Evolutionary conservation across 2,797 vertebrate species (phyloP).

Genomic region (Anisognathus igniventris): DNA sequence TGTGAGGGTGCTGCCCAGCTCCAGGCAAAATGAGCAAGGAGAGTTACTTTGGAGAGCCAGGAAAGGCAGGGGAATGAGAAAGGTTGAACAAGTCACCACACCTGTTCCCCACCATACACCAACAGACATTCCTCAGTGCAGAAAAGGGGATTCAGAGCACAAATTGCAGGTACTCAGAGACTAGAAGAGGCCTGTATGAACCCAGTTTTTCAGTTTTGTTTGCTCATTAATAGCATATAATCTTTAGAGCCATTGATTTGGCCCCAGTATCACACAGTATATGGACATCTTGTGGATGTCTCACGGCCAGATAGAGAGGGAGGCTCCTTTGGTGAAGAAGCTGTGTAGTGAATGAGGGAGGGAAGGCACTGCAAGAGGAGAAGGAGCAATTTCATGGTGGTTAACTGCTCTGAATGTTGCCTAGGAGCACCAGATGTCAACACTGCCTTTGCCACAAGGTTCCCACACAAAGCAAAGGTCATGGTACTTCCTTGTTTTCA

Average conservation of each 20-base stretch:
- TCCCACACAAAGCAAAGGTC: not conserved
- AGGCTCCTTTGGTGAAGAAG: not conserved
- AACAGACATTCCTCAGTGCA: not conserved
- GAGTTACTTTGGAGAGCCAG: not conserved
- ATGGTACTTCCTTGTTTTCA: not conserved
- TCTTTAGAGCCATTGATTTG: not conserved
- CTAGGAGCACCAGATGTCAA: not conserved
- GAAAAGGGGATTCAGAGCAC: not conserved
- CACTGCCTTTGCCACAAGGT: not conserved
- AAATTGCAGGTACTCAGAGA: not conserved
- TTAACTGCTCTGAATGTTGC: not conserved
- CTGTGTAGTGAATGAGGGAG: not conserved
- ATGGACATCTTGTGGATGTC: not conserved
- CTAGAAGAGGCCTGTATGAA: not conserved
- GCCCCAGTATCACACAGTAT: not conserved
- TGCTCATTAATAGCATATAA: accelerated
- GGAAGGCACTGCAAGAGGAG: not conserved
- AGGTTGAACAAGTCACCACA: not conserved
- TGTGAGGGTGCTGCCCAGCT: not conserved
- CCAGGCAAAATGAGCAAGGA: not conserved
- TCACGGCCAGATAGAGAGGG: not conserved
- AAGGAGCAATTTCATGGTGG: not conserved
- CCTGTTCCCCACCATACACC: accelerated
- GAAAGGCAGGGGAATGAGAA: not conserved
- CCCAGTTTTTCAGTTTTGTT: not conserved